phyloP scores from a whole-genome alignment of 2,888 invertebrate species.

The Arctia plantaginis region DNA sequence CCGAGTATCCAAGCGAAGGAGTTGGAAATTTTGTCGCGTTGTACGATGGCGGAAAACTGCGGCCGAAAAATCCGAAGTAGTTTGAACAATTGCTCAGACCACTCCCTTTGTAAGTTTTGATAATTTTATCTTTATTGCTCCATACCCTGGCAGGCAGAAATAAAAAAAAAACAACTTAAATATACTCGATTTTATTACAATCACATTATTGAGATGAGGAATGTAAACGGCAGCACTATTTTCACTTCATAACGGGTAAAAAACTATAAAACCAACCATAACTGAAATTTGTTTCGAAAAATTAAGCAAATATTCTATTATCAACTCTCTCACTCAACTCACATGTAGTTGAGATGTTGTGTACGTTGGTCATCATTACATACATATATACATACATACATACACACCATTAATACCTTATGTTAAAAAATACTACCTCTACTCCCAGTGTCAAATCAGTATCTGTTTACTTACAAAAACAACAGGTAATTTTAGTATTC shows the following conservation, averaged over 20 bases:
- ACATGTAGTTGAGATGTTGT: background rate
- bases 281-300: background rate
- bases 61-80: no score
- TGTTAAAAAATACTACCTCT: background rate
- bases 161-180: background rate
- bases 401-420: background rate
- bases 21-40: background rate
- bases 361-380: background rate
- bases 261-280: slow-evolving; percentile 9
- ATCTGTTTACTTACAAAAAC: background rate
- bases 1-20: background rate
- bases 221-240: slow-evolving; percentile 14
- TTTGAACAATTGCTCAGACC: no score
- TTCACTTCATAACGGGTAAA: slow-evolving; percentile 4
- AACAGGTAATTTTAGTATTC: background rate
- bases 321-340: no score
- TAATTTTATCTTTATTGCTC: background rate
- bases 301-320: slow-evolving; percentile 11
- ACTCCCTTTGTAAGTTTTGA: background rate
- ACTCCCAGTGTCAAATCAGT: background rate
- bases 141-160: background rate
- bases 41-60: no score
- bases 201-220: background rate
- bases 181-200: background rate
- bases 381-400: no score